Evolutionary conservation across 2,797 vertebrate genomes (phyloP), one percentile per base, ranked within the genome.

Genomic region (Hippoglossus hippoglossus): DNA sequence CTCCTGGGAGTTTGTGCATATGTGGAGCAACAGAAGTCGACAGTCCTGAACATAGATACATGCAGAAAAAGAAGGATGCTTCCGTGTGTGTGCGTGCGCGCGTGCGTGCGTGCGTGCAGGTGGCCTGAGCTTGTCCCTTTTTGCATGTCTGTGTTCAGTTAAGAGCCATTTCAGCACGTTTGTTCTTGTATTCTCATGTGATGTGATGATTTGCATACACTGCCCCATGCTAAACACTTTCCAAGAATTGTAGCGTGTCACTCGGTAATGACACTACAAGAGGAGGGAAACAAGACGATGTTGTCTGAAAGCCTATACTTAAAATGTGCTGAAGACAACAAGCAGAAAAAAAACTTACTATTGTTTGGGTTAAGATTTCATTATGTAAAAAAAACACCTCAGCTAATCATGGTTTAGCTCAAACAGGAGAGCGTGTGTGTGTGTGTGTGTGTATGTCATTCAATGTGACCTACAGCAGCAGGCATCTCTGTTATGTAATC

Each of bases 401-500:
- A 39, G 36, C 36, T 39, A 63, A 74, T 44, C 31, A 62, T 39
- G 16, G 49, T 36, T 57, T 21, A 62, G 59, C 58, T 67, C 58
- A 67, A 61, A 73, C 0, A 44, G 62, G 53, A 22, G 50, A 4
- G 57, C 19, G 34, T 49, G 11, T 65, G 21, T 47, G 56, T 18
- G 58, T 11, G 52, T 77, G 63, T 67, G 58, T 83, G 78, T 80
- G 77, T 62, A 59, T 85, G 80, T 83, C 81, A 73, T 79, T 90
- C 84, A 87, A 53, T 25, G 78, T 85, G 85, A 91, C 88, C 87
- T 76, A 72, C 79, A 88, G 81, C 85, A 91, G 81, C 85, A 87
- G 80, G 83, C 78, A 71, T 77, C 47, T 53, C 63, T 60, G 75
- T 91, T 93, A 90, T 85, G 82, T 82, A 93, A 92, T 81, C 79